Evolutionary conservation across 1,140 invertebrate genomes (phyloP), one percentile per base, ranked within the genome.

Genomic region (Aphis craccivora): DNA sequence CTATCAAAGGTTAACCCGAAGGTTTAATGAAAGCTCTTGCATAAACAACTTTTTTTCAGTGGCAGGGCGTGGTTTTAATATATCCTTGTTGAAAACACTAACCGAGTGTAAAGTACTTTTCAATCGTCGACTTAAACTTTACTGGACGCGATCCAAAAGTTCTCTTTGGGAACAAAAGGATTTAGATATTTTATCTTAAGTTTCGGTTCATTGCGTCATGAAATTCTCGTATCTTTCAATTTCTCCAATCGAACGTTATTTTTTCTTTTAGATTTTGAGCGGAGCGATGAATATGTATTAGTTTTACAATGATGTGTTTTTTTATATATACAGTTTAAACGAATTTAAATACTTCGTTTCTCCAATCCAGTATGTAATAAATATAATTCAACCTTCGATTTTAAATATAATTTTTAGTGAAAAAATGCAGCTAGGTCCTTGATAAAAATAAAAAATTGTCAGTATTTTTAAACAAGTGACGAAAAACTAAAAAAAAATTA

Each of bases 161-260:
- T 92, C 91, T 92, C 45, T 83, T 76, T n/a, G 45, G 23, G 67
- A 92, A 92, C 67, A 81, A 91, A 91, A 91, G 91, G 67, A 92
- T 92, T 92, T 92, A 45, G 67, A 55, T 48, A 92, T 92, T 92
- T 92, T 92, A 92, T 92, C 91, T 81, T 81, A 37, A 43, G 43
- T 81, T 92, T 92, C 91, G 51, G 91, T 92, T 83, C 91, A 92
- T 83, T 92, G 91, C 53, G 18, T 91, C 43, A 40, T 67, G 76
- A 92, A 83, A 92, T 83, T 11, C 22, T 45, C 67, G 76, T 83
- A 92, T 83, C 76, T 81, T 51, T 83, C 43, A 48, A 37, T 35
- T 83, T 51, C 67, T 83, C 91, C 67, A 23, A 91, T 81, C 45
- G n/a, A 81, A 91, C 14, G 67, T 48, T 91, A 48, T 51, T 91